phyloP scores from a whole-genome alignment of 2,113 vertebrate genomes.

The Pao palembangensis region DNA sequence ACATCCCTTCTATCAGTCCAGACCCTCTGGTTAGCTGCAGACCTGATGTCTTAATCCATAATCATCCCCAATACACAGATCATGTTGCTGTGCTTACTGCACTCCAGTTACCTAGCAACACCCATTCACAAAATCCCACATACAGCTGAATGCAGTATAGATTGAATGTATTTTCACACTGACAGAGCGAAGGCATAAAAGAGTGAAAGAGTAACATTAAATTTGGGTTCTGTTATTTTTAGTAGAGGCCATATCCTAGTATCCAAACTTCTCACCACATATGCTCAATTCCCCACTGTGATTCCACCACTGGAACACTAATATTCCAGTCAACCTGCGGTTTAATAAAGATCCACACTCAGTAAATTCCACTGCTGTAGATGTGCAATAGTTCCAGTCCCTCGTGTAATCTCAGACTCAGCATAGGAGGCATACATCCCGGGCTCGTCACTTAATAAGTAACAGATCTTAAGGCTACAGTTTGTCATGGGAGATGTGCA shows the following conservation, averaged over 20 bases:
- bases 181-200: not conserved
- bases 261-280: not conserved
- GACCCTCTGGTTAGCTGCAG: constrained; percentile 6
- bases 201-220: not conserved
- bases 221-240: too few species aligned
- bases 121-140: constrained; percentile 68
- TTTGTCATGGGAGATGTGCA: constrained; percentile 19
- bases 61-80: constrained; percentile 51
- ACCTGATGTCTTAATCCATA: constrained; percentile 40
- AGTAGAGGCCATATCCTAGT: too few species aligned
- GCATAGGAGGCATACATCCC: constrained; percentile 12
- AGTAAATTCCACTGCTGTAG: not conserved
- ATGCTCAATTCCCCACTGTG: not conserved
- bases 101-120: constrained; percentile 70
- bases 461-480: constrained; percentile 43
- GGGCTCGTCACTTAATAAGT: constrained; percentile 34
- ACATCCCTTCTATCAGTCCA: not conserved
- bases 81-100: constrained; percentile 48
- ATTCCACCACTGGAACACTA: not conserved
- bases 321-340: not conserved
- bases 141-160: constrained; percentile 48
- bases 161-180: constrained; percentile 21
- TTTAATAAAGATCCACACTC: not conserved
- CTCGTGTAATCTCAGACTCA: constrained; percentile 43
- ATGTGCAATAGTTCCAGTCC: constrained; percentile 16